phyloP scores from a whole-genome alignment of 2,888 invertebrate species.

The Acronicta aceris region DNA sequence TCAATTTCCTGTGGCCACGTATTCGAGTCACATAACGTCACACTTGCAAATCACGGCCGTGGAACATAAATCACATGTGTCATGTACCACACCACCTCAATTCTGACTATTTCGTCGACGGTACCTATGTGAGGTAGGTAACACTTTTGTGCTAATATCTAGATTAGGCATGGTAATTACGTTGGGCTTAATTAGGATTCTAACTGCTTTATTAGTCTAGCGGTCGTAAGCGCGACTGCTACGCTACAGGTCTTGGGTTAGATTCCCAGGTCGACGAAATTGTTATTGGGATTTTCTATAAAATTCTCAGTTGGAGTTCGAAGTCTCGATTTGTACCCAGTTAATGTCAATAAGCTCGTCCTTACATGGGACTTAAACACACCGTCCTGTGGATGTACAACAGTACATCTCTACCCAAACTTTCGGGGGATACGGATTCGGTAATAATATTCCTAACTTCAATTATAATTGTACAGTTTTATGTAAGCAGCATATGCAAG shows the following conservation, averaged over 20 bases:
- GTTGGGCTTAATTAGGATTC: neutral
- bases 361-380: too few species aligned
- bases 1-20: conserved; percentile 61
- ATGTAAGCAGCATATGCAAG: conserved; percentile 1
- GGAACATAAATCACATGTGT: conserved; percentile 55
- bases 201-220: too few species aligned
- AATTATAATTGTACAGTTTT: conserved; percentile 3
- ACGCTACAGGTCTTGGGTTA: too few species aligned
- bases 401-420: too few species aligned
- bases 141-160: neutral
- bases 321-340: too few species aligned
- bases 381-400: too few species aligned
- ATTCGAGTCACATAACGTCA: conserved; percentile 43
- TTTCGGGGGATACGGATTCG: too few species aligned
- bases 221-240: too few species aligned
- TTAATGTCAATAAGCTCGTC: too few species aligned
- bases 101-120: conserved; percentile 14
- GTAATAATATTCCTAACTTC: neutral
- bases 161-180: neutral
- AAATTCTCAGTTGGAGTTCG: too few species aligned
- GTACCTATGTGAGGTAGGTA: neutral
- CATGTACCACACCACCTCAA: conserved; percentile 15
- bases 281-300: too few species aligned
- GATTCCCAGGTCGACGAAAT: too few species aligned
- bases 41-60: conserved; percentile 54